Base-by-base conservation (phyloP, 1,140 invertebrate genomes). In the Drosophila prosaltans region DNA sequence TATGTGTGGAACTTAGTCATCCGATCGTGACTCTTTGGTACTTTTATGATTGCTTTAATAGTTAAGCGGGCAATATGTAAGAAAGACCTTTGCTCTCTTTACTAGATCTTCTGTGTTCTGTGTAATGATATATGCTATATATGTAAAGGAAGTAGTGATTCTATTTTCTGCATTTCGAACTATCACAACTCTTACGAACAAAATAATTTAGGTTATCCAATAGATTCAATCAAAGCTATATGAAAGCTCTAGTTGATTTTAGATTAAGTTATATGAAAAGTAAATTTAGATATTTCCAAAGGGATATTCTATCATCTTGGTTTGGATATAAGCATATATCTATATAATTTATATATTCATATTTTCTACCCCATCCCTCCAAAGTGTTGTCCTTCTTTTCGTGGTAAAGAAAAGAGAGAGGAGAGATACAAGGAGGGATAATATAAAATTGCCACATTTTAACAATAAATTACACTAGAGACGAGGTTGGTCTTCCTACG, bases 381-480 rank as follows among this genome's bases (percentile, higher is more conserved):
- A 54, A 57, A 9, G 36, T 24, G 4, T 41, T 30, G 3, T 36
- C 32, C 6, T 36, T 36, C 32, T 36, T 6, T 36, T 36, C 32
- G 3, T 36, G 3, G 1, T 7, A 0, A 4, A 30, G 28, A 30
- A 36, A 36, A 36, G 32, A 36, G 28, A 6, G 6, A 36, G 6
- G 28, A 6, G 6, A 36, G 6, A 36, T 5, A 36, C 3, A 36
- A 0, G 3, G n/a, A 24, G 30, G 30, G 30, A 36, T 39, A 55
- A 77, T 81, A 86, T 73, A 74, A 69, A 88, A 69, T 74, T 68
- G 76, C 66, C 66, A 86, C 79, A 72, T 80, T 86, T 86, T 77
- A 80, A 88, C 68, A 81, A 88, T 86, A 86, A 88, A 80, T 82
- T 74, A 72, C 72, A 61, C 55, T 16, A 11, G 11, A 36, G 40